Base-by-base conservation (phyloP, 1,140 invertebrate species). In the Anoplolepis gracilipes region DNA sequence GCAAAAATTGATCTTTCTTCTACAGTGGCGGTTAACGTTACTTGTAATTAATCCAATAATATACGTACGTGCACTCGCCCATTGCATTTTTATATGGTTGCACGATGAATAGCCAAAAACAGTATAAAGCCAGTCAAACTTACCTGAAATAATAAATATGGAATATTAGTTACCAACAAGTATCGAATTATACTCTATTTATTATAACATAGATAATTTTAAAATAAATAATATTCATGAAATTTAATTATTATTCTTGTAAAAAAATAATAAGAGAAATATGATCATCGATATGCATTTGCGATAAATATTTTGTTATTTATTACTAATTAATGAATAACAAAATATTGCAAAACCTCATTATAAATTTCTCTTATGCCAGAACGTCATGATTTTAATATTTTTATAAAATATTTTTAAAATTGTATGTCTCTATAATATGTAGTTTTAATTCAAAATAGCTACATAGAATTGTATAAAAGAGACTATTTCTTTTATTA, bases 1-100 rank as follows among this genome's bases (percentile, higher is more conserved):
- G 78, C 78, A 82, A 82, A 82, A 82, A 82, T 82, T 82, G 78
- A 82, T 82, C 78, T 55, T 70, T 13, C 22, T 36, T 59, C 22
- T 33, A 53, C 36, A 33, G 53, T 13, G 49, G 36, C 36, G 39
- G 25, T 73, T 82, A 82, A 82, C 67, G 53, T 73, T 82, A 72
- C 53, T 53, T n/a, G n/a, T 59, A 55, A 82, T 82, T 82, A 82
- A 82, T 73, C 53, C 46, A 82, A 82, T 79, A 79, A 78, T 61
- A 59, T 81, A 81, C 49, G 65, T 81, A 70, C 65, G 49, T 81
- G 25, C 16, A 49, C 42, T 28, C 65, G 76, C 30, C n/a, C 39
- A 78, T 13, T 49, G 46, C 69, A 33, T 72, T 57, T 19, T 6
- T 33, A 19, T 16, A 49, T 49, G 36, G 19, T 67, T 67, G 28